Conservation (phyloP, 2,113 vertebrate genomes). For the Conger conger region DNA sequence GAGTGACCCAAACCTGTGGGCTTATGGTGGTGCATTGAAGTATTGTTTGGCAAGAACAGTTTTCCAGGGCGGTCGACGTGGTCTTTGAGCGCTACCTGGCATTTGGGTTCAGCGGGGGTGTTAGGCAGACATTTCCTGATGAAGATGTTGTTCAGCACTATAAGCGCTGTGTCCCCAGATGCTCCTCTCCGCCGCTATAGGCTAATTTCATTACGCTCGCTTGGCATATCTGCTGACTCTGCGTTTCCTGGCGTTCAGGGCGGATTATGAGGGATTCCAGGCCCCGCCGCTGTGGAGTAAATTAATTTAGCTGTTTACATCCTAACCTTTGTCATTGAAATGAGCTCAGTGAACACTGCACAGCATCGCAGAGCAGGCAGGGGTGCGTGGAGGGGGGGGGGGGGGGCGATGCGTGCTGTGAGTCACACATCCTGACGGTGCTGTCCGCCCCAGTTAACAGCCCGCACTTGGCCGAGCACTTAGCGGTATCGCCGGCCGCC, state of each 20-base stretch:
- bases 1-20: background rate
- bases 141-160: background rate
- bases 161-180: background rate
- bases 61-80: background rate
- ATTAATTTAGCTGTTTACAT: slow-evolving; percentile 10
- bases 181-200: background rate
- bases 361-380: slow-evolving; percentile 37
- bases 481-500: background rate
- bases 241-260: background rate
- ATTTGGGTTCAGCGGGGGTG: background rate
- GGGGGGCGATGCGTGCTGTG: slow-evolving; percentile 33
- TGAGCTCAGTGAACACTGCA: slow-evolving; percentile 35
- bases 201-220: background rate
- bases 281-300: background rate
- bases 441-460: slow-evolving; percentile 16
- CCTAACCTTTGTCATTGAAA: slow-evolving; percentile 27
- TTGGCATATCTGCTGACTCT: background rate
- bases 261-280: background rate
- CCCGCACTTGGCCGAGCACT: background rate
- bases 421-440: slow-evolving; percentile 3
- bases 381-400: background rate
- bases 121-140: background rate
- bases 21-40: background rate
- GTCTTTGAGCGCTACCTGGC: background rate
- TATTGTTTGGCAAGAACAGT: background rate